Evolutionary conservation across 2,888 invertebrate species (phyloP).

Genomic region (Melanostoma scalare): DNA sequence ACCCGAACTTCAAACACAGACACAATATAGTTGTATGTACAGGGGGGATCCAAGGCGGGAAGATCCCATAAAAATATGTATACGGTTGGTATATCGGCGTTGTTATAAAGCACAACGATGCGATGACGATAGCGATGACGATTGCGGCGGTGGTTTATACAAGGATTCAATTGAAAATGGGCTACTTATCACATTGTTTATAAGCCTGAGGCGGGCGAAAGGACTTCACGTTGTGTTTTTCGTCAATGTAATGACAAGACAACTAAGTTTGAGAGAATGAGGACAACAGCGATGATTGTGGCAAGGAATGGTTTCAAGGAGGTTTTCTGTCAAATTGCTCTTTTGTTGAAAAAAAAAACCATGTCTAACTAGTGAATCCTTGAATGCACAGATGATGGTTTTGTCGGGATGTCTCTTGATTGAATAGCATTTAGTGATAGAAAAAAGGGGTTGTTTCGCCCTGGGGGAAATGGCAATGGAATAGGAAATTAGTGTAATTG

Average conservation of each 20-base stretch:
- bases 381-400: conserved; percentile 48
- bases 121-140: background rate
- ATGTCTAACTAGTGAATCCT: conserved; percentile 40
- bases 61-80: conserved; percentile 34
- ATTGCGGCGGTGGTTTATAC: conserved; percentile 12
- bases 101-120: conserved; percentile 27
- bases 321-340: conserved; percentile 57
- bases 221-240: conserved; percentile 33
- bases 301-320: conserved; percentile 37
- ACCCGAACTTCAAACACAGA: conserved; percentile 55
- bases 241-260: conserved; percentile 37
- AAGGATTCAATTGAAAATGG: conserved; percentile 68
- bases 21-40: conserved; percentile 4
- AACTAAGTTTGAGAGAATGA: conserved; percentile 21
- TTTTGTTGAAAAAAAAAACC: conserved; percentile 42
- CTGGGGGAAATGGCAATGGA: conserved; percentile 50
- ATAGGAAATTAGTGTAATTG: conserved; percentile 54
- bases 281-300: conserved; percentile 20
- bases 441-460: conserved; percentile 17
- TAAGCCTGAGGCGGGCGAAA: conserved; percentile 42
- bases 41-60: background rate
- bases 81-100: conserved; percentile 5
- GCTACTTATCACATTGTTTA: conserved; percentile 72
- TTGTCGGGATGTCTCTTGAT: conserved; percentile 32
- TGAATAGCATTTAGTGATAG: conserved; percentile 32